Percentiles rank a stretch among this genome's conserved stretches.
These are phyloP conservation scores for Cercocebus atys DNA, from an alignment of 2,113 vertebrate genomes.

Conservation along the genomic window DNA sequence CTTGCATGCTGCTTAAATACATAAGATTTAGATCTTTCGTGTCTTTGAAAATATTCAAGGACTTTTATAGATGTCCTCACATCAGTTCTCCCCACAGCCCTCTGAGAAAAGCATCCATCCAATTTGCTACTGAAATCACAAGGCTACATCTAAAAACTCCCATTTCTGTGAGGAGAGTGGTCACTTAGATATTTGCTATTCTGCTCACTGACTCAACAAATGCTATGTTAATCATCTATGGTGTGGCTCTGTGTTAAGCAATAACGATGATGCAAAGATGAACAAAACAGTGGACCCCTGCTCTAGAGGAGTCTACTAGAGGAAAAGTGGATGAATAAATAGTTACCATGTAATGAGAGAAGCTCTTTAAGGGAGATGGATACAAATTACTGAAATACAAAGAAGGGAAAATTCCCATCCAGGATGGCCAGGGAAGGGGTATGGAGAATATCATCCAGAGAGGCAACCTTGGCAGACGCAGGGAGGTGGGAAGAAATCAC, in stretches of 20 bases:
- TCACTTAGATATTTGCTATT: conserved; percentile 14
- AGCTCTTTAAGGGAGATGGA: not conserved
- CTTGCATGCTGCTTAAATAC: not conserved
- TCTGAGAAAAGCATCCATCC: not conserved
- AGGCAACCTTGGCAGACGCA: not conserved
- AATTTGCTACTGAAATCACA: not conserved
- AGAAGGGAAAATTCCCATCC: not conserved
- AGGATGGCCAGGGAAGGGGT: not conserved
- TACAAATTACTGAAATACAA: not conserved
- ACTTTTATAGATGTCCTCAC: not conserved
- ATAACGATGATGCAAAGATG: not conserved
- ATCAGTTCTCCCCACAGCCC: not conserved
- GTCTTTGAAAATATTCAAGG: not conserved
- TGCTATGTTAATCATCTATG: not conserved
- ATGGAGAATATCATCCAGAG: not conserved
- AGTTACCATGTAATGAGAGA: not conserved
- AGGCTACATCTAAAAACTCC: not conserved
- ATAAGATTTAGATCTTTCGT: not conserved
- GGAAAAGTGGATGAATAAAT: not conserved
- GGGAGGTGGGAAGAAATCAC: not conserved
- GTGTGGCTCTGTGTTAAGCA: not conserved
- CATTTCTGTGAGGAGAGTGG: not conserved
- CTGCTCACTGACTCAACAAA: conserved; percentile 15
- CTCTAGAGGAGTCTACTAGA: not conserved
- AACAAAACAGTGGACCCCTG: not conserved